Evolutionary conservation across 2,797 vertebrate genomes (phyloP).

Genomic region (Eupleurogrammus muticus): DNA sequence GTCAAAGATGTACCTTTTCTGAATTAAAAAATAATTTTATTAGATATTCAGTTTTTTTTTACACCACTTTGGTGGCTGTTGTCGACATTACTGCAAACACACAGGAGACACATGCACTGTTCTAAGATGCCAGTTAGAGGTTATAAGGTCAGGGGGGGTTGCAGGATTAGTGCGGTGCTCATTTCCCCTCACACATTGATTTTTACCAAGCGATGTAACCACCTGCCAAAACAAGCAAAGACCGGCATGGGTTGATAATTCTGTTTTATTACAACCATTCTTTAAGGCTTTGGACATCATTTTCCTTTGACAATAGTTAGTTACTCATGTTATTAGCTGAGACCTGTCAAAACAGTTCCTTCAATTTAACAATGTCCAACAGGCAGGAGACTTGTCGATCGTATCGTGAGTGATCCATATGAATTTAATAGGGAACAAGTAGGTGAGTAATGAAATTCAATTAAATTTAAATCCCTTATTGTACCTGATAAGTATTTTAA

Average conservation of each 20-base stretch:
- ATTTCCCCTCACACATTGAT: conserved; percentile 6
- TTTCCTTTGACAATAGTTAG: neutral
- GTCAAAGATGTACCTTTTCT: neutral
- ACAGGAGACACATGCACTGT: neutral
- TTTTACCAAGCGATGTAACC: neutral
- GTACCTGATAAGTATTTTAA: no score
- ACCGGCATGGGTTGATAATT: neutral
- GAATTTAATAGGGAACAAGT: no score
- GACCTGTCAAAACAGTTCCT: neutral
- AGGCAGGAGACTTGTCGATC: no score
- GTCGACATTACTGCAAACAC: no score
- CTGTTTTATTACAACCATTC: neutral
- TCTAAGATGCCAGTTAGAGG: neutral
- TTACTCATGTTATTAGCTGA: neutral
- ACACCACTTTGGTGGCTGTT: neutral
- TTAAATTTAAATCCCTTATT: no score
- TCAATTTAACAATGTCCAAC: neutral
- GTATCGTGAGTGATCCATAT: neutral
- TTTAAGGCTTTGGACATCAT: neutral
- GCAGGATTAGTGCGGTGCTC: conserved; percentile 13
- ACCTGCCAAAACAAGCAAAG: neutral
- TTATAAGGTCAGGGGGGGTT: conserved; percentile 2
- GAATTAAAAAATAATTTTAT: no score
- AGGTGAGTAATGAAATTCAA: neutral
- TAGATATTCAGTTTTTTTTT: no score